phyloP scores from a whole-genome alignment of 2,888 invertebrate genomes.

The Paralinhomoeus sp. region DNA sequence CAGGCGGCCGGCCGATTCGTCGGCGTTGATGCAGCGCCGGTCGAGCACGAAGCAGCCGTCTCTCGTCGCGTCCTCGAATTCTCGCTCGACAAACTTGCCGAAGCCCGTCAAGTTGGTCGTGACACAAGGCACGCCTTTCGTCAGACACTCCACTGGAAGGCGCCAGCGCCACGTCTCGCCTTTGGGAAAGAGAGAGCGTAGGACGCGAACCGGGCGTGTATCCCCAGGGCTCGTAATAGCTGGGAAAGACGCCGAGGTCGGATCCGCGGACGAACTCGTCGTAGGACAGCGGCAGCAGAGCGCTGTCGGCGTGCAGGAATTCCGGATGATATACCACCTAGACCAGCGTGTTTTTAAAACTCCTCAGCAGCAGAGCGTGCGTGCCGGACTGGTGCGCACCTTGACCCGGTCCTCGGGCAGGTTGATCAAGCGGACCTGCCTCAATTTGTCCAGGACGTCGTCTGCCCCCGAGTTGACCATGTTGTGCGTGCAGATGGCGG shows the following conservation, averaged over 20 bases:
- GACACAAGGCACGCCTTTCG: slow-evolving; percentile 98
- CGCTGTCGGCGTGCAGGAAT: slow-evolving; percentile 87
- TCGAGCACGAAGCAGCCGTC: slow-evolving; percentile 95
- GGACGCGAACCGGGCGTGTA: slow-evolving; percentile 53
- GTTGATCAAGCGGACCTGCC: slow-evolving; percentile 81
- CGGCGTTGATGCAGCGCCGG: slow-evolving; percentile 56
- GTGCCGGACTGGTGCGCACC: no score
- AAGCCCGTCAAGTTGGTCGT: slow-evolving; percentile 86
- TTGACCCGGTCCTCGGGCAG: slow-evolving; percentile 79
- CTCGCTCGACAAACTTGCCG: slow-evolving; percentile 54
- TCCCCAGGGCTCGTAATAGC: slow-evolving; percentile 99
- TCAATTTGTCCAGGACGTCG: slow-evolving; percentile 59
- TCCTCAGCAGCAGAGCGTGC: no score
- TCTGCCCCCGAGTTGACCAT: slow-evolving; percentile 66
- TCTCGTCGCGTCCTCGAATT: slow-evolving; percentile 85
- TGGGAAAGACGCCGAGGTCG: slow-evolving; percentile 93
- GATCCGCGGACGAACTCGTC: slow-evolving; percentile 98
- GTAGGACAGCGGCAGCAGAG: slow-evolving; percentile 85
- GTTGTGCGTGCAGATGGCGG: slow-evolving; percentile 95
- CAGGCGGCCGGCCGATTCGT: slow-evolving; percentile 71
- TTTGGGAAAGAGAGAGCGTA: no score
- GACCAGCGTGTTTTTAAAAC: no score
- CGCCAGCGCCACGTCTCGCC: no score
- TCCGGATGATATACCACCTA: slow-evolving; percentile 96
- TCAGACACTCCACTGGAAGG: slow-evolving; percentile 77